These are phyloP conservation scores for Limenitis camilla DNA, from an alignment of 2,888 invertebrate species.

Conservation along the genomic window DNA sequence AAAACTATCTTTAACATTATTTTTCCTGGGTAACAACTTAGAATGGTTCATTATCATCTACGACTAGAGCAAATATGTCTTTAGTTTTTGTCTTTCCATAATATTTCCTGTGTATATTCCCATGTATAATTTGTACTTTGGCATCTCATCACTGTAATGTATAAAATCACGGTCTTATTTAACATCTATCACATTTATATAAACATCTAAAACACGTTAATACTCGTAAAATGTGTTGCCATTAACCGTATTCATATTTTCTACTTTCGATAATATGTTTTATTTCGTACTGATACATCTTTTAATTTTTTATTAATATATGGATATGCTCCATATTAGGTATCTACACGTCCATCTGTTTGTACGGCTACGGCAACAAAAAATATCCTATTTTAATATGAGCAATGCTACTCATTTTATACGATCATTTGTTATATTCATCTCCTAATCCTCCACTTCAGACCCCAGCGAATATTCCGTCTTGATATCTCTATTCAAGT, in stretches of 20 bases:
- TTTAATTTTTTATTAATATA: no score
- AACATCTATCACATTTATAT: constrained; percentile 36
- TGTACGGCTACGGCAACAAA: constrained; percentile 4
- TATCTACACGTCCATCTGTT: background rate
- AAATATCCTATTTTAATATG: constrained; percentile 8
- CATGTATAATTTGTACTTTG: constrained; percentile 27
- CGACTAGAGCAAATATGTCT: constrained; percentile 25
- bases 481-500: constrained; percentile 55
- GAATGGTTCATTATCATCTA: constrained; percentile 33
- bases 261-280: no score
- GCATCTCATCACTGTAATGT: constrained; percentile 20
- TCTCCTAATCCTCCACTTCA: constrained; percentile 53
- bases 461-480: constrained; percentile 58
- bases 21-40: no score
- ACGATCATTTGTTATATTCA: constrained; percentile 2
- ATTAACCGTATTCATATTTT: no score
- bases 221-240: constrained; percentile 2
- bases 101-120: constrained; percentile 13
- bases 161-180: constrained; percentile 19
- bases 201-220: constrained; percentile 28
- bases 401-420: constrained; percentile 1
- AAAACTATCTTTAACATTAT: no score
- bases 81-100: constrained; percentile 3
- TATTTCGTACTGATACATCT: no score
- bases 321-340: no score